Conservation (phyloP, 2,797 vertebrate species). For the Mycteria americana region DNA sequence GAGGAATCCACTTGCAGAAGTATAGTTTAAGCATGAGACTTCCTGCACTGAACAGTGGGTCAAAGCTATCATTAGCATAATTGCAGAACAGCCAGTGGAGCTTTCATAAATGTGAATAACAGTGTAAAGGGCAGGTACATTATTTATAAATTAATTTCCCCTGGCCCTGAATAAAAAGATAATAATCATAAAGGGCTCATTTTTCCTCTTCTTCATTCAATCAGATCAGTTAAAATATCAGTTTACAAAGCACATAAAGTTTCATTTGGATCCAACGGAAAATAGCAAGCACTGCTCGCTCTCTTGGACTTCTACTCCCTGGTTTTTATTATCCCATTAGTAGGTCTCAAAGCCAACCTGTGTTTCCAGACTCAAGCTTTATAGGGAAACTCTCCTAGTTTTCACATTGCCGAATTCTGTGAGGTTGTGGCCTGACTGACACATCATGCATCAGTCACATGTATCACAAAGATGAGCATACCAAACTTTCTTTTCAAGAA, state of each 20-base stretch:
- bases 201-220: slow-evolving; percentile 6
- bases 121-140: slow-evolving; percentile 1
- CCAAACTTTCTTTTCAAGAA: not conserved
- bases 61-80: not conserved
- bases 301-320: not conserved
- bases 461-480: not conserved
- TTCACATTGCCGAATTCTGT: not conserved
- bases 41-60: not conserved
- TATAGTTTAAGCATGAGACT: not conserved
- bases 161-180: not conserved
- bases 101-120: not conserved
- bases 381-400: not conserved
- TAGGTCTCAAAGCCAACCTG: not conserved
- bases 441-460: not conserved
- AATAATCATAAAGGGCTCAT: not conserved
- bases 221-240: not conserved
- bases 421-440: not conserved
- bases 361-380: not conserved
- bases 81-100: not conserved
- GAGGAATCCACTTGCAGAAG: not conserved
- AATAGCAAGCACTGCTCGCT: not conserved
- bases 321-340: not conserved
- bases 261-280: not conserved
- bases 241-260: not conserved
- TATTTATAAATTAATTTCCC: slow-evolving; percentile 24